Evolutionary conservation across 2,113 vertebrate genomes (phyloP).

Genomic region (Lagopus leucura): DNA sequence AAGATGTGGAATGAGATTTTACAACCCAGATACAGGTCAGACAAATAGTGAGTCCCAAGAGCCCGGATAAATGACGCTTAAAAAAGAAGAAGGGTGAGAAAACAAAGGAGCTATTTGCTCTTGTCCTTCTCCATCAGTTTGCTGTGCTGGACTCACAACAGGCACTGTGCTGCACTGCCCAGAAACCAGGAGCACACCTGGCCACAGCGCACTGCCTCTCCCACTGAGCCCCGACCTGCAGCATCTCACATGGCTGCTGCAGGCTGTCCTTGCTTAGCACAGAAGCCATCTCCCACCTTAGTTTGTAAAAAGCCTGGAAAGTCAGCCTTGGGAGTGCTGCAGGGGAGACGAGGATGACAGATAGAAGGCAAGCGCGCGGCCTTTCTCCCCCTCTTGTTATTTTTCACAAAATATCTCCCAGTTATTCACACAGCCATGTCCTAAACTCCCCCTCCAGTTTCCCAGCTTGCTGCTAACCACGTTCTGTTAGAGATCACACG

Average conservation of each 20-base stretch:
- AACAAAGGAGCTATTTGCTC: not conserved
- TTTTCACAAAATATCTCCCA: not conserved
- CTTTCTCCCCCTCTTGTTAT: slow-evolving; percentile 25
- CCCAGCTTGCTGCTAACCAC: slow-evolving; percentile 46
- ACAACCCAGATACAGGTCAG: not conserved
- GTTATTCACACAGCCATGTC: slow-evolving; percentile 34
- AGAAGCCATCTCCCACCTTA: not conserved
- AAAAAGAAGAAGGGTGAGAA: not conserved
- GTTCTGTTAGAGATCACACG: slow-evolving; percentile 17
- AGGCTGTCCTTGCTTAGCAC: not conserved
- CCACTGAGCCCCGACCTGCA: not conserved
- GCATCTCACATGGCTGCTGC: not conserved
- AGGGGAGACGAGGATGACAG: not conserved
- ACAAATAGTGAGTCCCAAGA: not conserved
- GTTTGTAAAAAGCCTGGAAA: not conserved
- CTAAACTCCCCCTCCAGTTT: slow-evolving; percentile 45
- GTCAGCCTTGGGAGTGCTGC: not conserved
- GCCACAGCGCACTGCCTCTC: not conserved
- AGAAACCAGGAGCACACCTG: not conserved
- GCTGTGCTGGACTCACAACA: not conserved
- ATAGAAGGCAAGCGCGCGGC: not conserved
- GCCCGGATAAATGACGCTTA: not conserved
- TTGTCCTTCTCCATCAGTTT: not conserved
- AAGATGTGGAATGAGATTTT: not conserved
- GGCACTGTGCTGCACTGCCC: not conserved